Evolutionary conservation across 2,888 invertebrate species (phyloP).

Genomic region (Megalurothrips usitatus): DNA sequence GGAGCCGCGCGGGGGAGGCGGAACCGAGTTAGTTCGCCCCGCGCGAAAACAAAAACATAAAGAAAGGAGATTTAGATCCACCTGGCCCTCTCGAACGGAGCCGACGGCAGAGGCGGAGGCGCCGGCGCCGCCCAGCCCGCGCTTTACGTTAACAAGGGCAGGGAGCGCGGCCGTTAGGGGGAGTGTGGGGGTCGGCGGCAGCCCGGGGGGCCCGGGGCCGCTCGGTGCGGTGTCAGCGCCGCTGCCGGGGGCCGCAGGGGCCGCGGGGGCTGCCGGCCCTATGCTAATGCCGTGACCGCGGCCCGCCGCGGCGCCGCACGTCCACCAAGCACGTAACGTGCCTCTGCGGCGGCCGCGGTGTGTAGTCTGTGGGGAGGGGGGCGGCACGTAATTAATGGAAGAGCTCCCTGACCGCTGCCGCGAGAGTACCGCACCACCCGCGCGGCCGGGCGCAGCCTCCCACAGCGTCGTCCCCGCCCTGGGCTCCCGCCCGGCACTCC

Average conservation of each 20-base stretch:
- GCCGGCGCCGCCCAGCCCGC: background rate
- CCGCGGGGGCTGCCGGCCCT: background rate
- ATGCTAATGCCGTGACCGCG: constrained; percentile 15
- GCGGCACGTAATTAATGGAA: no score
- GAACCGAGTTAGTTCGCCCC: background rate
- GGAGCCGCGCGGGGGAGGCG: background rate
- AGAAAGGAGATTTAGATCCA: no score
- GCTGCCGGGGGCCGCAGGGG: no score
- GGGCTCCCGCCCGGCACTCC: no score
- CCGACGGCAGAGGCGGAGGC: no score
- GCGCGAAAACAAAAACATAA: no score
- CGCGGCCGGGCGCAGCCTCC: background rate
- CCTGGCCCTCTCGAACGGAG: background rate
- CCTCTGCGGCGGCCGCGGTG: no score
- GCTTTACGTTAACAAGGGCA: background rate
- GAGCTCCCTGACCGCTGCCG: background rate
- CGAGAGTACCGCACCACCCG: background rate
- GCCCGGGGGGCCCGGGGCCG: background rate
- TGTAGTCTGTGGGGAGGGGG: no score
- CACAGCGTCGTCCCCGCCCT: background rate
- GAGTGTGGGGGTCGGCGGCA: background rate
- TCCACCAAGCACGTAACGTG: background rate
- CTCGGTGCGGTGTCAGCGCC: background rate
- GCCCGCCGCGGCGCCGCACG: background rate
- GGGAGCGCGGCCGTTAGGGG: background rate